Evolutionary conservation across 2,113 vertebrate genomes (phyloP).

Genomic region (Pseudorasbora parva): DNA sequence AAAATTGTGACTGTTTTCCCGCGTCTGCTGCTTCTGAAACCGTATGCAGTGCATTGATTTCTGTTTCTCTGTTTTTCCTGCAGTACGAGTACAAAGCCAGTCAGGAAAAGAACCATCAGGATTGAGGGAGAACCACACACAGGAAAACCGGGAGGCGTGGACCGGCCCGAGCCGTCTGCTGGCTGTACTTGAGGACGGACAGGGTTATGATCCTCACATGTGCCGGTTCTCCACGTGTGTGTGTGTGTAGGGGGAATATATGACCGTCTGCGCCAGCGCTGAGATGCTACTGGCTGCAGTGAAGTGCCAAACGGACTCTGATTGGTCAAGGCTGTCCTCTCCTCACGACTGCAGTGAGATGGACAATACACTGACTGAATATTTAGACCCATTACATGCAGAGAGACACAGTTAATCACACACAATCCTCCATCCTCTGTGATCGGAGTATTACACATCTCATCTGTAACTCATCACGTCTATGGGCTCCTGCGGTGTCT

Average conservation of each 20-base stretch:
- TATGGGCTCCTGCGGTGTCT: background rate
- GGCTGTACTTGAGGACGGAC: background rate
- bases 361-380: background rate
- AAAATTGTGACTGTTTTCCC: background rate
- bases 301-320: conserved; percentile 47
- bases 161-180: background rate
- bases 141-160: background rate
- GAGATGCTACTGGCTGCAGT: background rate
- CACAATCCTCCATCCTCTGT: background rate
- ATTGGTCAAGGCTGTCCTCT: background rate
- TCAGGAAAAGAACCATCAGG: conserved; percentile 90
- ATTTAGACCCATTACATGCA: background rate
- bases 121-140: conserved; percentile 74
- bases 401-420: background rate
- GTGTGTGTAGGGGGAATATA: background rate
- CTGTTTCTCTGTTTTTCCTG: conserved; percentile 57
- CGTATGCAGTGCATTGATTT: conserved; percentile 27
- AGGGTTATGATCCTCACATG: background rate
- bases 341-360: background rate
- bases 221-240: conserved; percentile 1
- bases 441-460: background rate
- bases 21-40: background rate
- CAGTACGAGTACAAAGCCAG: conserved; percentile 92
- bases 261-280: background rate
- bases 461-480: background rate